Conservation (phyloP, 2,888 invertebrate species). For the Nemapogon koenigi region DNA sequence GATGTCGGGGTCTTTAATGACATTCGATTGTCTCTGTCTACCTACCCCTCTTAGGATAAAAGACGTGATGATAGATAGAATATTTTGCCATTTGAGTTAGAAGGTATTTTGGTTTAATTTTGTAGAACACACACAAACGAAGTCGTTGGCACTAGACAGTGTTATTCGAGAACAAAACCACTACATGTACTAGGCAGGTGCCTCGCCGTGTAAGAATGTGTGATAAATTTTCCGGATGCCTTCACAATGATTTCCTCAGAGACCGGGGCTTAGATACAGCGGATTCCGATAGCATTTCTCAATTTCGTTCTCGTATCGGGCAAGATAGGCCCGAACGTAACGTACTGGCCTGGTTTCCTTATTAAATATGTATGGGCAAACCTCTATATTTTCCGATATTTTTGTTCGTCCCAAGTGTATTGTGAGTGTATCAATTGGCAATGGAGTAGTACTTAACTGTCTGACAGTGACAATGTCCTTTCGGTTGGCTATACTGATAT, state of each 20-base stretch:
- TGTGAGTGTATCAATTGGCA: conserved; percentile 47
- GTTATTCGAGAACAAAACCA: background rate
- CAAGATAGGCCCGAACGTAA: no score
- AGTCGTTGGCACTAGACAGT: background rate
- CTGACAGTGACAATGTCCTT: conserved; percentile 6
- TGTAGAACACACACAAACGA: background rate
- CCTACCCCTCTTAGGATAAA: no score
- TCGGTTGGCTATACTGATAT: no score
- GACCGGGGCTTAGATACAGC: conserved; percentile 66
- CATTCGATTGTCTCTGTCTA: no score
- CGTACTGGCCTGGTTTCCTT: conserved; percentile 38
- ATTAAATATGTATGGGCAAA: conserved; percentile 32
- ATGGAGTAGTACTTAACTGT: conserved; percentile 24
- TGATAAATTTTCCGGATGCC: conserved; percentile 73
- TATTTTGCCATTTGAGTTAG: no score
- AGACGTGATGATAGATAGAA: no score
- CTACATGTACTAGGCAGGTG: conserved; percentile 38
- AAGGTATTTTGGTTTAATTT: no score
- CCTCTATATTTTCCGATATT: conserved; percentile 31
- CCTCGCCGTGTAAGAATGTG: conserved; percentile 55
- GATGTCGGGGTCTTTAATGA: no score
- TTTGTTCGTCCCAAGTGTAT: conserved; percentile 37
- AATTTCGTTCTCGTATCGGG: conserved; percentile 45
- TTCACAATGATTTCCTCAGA: conserved; percentile 81
- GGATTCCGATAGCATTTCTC: conserved; percentile 62